Base-by-base conservation (phyloP, 2,113 vertebrate genomes). In the Bubo scandiacus region DNA sequence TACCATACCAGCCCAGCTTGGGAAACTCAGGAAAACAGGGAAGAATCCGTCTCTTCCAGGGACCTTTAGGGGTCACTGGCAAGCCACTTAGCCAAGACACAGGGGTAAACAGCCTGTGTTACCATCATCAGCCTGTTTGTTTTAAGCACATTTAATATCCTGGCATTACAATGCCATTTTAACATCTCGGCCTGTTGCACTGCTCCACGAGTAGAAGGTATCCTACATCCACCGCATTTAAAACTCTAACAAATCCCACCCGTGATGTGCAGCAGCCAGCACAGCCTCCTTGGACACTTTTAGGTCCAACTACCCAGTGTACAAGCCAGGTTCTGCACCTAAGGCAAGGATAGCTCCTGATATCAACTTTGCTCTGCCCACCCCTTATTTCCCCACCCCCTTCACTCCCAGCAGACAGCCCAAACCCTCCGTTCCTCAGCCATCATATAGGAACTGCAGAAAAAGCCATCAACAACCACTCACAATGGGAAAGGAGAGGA, bases 261-360 rank as follows among this genome's bases (percentile, higher is more conserved):
- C 14, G 0, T 2, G 18, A 10, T 0, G 0, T 22, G 36, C 81
- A 80, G 75, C 61, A 83, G 72, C 42, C 85, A 79, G 29, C 61
- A 57, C 34, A 75, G 81, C 32, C 49, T 55, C 59, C n/a, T 5
- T 2, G 7, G 38, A 40, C 51, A 58, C 16, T 52, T 47, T 27
- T 3, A 71, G 42, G 52, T 74, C 45, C 81, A 59, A 1, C 11
- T 25, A 15, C 19, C 22, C 32, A 8, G 2, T 0, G 22, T 0
- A 55, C 18, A 36, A 77, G 20, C 38, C 52, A 52, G 32, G 42
- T 58, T 54, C 45, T 22, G 29, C 23, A 9, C 29, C 4, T 2
- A 51, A 68, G 68, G 16, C 20, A 13, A 80, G 30, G 58, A 63
- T 5, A 73, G 15, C 36, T 68, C 18, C 91, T 49, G 62, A 8